Evolutionary conservation across 2,797 vertebrate genomes (phyloP).

Genomic region (Xerus rutilus): DNA sequence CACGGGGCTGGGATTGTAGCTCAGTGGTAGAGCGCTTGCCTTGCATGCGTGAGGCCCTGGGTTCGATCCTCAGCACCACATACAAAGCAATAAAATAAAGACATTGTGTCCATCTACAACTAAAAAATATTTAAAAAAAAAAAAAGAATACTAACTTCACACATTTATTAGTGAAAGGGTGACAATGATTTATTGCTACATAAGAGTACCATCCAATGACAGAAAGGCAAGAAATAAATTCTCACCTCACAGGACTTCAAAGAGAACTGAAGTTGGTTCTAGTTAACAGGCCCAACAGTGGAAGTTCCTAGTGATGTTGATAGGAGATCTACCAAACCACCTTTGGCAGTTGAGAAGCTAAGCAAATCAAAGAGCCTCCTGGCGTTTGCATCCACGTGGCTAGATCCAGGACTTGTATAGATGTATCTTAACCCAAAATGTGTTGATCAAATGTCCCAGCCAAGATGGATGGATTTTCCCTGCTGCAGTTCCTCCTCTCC

Average conservation of each 20-base stretch:
- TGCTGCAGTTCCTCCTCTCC: not conserved
- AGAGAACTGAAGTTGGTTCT: not conserved
- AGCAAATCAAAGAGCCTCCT: not conserved
- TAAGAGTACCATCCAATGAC: not conserved
- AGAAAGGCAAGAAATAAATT: not conserved
- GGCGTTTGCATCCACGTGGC: not conserved
- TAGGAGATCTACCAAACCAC: not conserved
- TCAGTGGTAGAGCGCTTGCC: too few relatives aligned
- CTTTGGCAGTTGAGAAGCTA: not conserved
- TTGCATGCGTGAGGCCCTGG: too few relatives aligned
- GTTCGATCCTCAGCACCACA: too few relatives aligned
- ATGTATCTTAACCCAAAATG: not conserved
- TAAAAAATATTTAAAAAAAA: too few relatives aligned
- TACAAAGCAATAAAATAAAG: too few relatives aligned
- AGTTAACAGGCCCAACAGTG: not conserved
- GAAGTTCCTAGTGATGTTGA: not conserved
- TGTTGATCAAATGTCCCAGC: not conserved
- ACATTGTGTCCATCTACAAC: too few relatives aligned
- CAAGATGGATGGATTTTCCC: not conserved
- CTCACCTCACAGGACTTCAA: not conserved
- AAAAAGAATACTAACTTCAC: slow-evolving; percentile 2
- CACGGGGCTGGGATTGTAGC: too few relatives aligned
- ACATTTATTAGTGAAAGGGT: not conserved
- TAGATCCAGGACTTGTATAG: not conserved
- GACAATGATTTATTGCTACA: not conserved